phyloP scores from a whole-genome alignment of 2,888 invertebrate genomes.

The Azorinus chamasolen region DNA sequence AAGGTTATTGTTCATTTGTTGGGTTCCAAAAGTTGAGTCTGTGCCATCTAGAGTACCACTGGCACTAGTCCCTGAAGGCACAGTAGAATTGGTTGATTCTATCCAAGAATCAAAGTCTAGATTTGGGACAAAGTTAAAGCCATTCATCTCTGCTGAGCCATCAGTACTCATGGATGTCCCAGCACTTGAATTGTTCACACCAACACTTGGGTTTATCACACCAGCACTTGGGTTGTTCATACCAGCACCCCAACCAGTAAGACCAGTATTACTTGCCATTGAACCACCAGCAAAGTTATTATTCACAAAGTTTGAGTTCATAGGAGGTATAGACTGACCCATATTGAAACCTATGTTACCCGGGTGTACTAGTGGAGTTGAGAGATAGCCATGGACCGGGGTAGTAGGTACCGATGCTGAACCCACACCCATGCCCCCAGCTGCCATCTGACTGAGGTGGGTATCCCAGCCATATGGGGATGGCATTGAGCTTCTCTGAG shows the following conservation, averaged over 20 bases:
- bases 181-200: too few species aligned
- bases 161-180: too few species aligned
- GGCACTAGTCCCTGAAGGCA: background rate
- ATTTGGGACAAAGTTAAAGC: slow-evolving; percentile 57
- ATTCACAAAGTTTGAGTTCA: slow-evolving; percentile 21
- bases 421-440: slow-evolving; percentile 14
- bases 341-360: slow-evolving; percentile 23
- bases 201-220: too few species aligned
- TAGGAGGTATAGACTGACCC: slow-evolving; percentile 17
- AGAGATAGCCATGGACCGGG: slow-evolving; percentile 33
- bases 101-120: slow-evolving; percentile 49
- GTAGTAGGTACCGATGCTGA: slow-evolving; percentile 48
- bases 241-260: background rate
- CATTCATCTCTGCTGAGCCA: slow-evolving; percentile 8
- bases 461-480: slow-evolving; percentile 69
- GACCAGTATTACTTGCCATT: background rate
- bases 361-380: slow-evolving; percentile 3
- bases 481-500: slow-evolving; percentile 52
- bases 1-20: slow-evolving; percentile 64
- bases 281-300: background rate
- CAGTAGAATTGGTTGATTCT: slow-evolving; percentile 22
- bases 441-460: slow-evolving; percentile 40
- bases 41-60: too few species aligned
- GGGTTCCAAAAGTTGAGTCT: background rate
- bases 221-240: background rate